These are phyloP conservation scores for Podarcis siculus DNA, from an alignment of 2,797 vertebrate genomes.

Conservation along the genomic window DNA sequence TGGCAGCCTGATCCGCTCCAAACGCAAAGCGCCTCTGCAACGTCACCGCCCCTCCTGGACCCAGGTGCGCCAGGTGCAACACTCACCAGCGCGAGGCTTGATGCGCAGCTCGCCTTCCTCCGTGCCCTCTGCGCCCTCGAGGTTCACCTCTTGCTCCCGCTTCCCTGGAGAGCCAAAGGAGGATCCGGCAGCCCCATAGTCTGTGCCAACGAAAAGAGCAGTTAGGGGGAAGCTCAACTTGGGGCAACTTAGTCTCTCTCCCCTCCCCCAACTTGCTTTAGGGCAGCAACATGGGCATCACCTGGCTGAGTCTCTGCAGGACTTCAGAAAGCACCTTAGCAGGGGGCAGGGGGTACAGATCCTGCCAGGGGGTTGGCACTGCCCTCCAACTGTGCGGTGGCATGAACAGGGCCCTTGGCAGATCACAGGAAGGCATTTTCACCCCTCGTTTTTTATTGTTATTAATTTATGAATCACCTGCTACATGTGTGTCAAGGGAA, in stretches of 20 bases:
- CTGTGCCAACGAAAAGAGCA: neutral
- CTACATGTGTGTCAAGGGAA: too few species aligned
- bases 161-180: constrained; percentile 34
- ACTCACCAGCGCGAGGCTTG: constrained; percentile 26
- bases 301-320: too few species aligned
- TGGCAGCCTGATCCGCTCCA: too few species aligned
- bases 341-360: too few species aligned
- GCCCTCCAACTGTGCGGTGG: neutral
- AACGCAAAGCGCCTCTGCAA: neutral
- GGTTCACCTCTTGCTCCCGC: neutral
- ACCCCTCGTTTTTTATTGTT: neutral
- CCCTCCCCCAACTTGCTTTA: neutral
- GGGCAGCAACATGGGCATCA: too few species aligned
- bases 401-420: neutral
- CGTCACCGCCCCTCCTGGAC: neutral
- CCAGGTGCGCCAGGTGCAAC: neutral
- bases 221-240: neutral
- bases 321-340: neutral
- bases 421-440: neutral
- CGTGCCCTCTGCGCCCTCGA: constrained; percentile 29
- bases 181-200: neutral
- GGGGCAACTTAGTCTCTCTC: neutral
- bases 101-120: neutral
- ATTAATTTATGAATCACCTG: too few species aligned
- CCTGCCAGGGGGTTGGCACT: neutral